Evolutionary conservation across 2,113 vertebrate genomes (phyloP).

Genomic region (Xiphophorus hellerii): DNA sequence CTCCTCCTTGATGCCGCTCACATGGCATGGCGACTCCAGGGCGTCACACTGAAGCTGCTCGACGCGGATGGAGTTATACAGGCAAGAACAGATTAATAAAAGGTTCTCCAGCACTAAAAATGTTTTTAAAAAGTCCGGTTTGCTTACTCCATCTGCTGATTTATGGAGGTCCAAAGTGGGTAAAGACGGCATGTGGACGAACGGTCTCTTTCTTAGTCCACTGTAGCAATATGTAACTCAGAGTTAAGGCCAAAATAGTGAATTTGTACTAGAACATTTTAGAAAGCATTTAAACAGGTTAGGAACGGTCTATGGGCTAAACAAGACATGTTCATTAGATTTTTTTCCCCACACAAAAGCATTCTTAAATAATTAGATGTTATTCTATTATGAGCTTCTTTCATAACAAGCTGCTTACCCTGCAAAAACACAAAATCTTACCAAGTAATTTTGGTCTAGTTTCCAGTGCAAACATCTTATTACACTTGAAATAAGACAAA

Average conservation of each 20-base stretch:
- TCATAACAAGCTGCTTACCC: no score
- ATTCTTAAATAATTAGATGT: no score
- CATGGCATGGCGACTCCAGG: conserved; percentile 85
- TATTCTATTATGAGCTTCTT: no score
- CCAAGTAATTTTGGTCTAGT: no score
- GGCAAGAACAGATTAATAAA: not conserved
- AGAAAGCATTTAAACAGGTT: not conserved
- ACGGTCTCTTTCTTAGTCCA: conserved; percentile 96
- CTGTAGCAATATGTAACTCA: conserved; percentile 95
- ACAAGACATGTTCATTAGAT: no score
- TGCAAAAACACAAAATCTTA: no score
- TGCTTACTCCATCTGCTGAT: conserved; percentile 91
- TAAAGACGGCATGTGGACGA: conserved; percentile 96
- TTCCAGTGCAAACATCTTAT: no score
- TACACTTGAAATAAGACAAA: no score
- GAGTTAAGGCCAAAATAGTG: conserved; percentile 83
- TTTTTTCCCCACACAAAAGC: no score
- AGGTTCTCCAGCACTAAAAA: no score
- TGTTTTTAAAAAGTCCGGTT: not conserved
- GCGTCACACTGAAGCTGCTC: conserved; percentile 85
- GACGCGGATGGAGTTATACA: not conserved
- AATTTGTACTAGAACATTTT: not conserved
- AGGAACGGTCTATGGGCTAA: no score
- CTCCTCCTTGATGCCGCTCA: conserved; percentile 90
- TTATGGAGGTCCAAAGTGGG: conserved; percentile 94